Evolutionary conservation across 2,113 vertebrate genomes (phyloP), one percentile per base, ranked within the genome.

Genomic region (Salvator merianae): DNA sequence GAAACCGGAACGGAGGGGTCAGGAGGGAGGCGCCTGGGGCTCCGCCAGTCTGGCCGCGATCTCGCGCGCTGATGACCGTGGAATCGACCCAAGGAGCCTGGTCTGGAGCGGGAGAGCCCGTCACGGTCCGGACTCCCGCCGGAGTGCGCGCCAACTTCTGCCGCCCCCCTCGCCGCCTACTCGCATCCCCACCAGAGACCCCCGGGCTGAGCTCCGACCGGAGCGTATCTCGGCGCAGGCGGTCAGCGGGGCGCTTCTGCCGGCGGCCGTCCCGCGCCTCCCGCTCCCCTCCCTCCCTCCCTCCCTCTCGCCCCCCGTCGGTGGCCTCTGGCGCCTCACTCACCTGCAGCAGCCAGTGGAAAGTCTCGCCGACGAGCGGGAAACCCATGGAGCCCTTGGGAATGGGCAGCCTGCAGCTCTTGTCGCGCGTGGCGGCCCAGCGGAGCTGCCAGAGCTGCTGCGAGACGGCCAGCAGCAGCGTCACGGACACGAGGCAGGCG

Each of bases 261-360:
- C 59, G 59, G 59, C 59, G 59, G 8, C 59, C 20, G 59, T 18
- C 59, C 12, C 65, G 65, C 28, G 2, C 3, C 65, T 10, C 5
- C 28, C 65, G 65, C 6, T n/a, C 28, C 72, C 30, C 38, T 4
- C 7, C 32, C 40, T 12, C 30, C 28, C 18, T 40, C 9, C 70
- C 70, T 10, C 20, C 30, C 47, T 12, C 47, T 12, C 6, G 50
- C 55, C 14, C 55, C 55, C 55, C 20, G 55, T 20, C 43, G 43
- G 50, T 53, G 4, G 50, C 68, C 14, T 14, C 47, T 14, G 50
- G 75, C 5, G 77, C 24, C 4, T 26, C 73, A 34, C 97, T 98
- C 98, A 99, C 98, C 98, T 99, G 98, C 77, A 99, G 93, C 83
- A 99, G 95, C 98, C 98, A 99, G 97, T 99, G 98, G 96, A 98